Evolutionary conservation across 2,888 invertebrate genomes (phyloP).

Genomic region (Papilio demoleus): DNA sequence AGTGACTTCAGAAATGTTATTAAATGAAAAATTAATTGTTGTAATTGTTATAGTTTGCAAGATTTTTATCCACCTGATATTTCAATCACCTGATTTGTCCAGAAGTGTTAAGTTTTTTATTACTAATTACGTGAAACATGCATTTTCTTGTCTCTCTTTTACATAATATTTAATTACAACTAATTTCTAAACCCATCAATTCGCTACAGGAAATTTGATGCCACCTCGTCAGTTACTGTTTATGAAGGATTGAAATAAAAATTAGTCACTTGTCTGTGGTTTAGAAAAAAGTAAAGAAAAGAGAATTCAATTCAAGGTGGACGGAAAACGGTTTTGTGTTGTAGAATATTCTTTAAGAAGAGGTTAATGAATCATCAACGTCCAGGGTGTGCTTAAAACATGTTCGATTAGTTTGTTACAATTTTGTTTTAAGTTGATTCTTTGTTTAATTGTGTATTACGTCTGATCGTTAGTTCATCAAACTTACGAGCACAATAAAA

Average conservation of each 20-base stretch:
- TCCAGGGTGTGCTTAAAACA: constrained; percentile 70
- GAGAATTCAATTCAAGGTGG: constrained; percentile 62
- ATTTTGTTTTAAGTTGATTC: constrained; percentile 71
- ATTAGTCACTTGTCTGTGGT: constrained; percentile 53
- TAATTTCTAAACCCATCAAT: not conserved
- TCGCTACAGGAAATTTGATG: constrained; percentile 34
- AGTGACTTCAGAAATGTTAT: no score
- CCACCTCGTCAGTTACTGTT: constrained; percentile 21
- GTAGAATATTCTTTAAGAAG: constrained; percentile 68
- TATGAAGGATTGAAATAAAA: constrained; percentile 47
- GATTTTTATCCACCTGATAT: no score
- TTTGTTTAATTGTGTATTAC: constrained; percentile 77
- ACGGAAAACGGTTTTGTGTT: constrained; percentile 68
- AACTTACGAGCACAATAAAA: constrained; percentile 83
- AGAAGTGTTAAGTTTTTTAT: no score
- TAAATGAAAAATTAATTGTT: no score
- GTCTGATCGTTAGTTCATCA: constrained; percentile 58
- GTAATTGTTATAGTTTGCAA: no score
- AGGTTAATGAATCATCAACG: constrained; percentile 76
- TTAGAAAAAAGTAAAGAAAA: constrained; percentile 56
- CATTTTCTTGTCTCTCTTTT: not conserved
- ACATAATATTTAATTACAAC: no score
- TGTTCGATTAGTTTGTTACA: constrained; percentile 72
- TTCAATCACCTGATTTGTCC: no score
- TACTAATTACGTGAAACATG: no score